Evolutionary conservation across 2,113 vertebrate species (phyloP).

Genomic region (Puma concolor): DNA sequence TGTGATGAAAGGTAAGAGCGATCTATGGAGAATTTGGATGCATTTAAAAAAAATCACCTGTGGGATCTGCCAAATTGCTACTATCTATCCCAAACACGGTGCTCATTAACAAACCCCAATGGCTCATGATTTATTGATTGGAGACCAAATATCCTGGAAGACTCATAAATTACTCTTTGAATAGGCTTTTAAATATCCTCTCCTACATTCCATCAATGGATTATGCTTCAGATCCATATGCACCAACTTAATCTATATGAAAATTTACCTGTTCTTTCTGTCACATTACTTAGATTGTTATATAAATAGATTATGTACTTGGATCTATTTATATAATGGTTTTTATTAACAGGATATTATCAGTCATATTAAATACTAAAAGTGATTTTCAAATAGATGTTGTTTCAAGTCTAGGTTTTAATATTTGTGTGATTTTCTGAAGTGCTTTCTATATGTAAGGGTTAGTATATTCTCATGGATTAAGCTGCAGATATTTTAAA

Average conservation of each 20-base stretch:
- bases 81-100: constrained; percentile 32
- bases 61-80: constrained; percentile 52
- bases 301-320: constrained; percentile 56
- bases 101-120: constrained; percentile 63
- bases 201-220: constrained; percentile 47
- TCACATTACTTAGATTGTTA: constrained; percentile 56
- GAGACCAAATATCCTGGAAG: constrained; percentile 42
- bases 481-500: background rate
- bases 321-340: constrained; percentile 52
- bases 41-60: constrained; percentile 47
- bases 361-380: constrained; percentile 65
- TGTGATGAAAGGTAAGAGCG: background rate
- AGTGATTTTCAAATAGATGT: constrained; percentile 41
- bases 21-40: constrained; percentile 17
- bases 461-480: background rate
- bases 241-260: constrained; percentile 42
- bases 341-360: constrained; percentile 60
- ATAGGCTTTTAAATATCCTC: background rate
- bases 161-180: constrained; percentile 40
- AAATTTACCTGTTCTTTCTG: constrained; percentile 56
- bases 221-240: constrained; percentile 65
- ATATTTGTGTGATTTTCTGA: constrained; percentile 35
- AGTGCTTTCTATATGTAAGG: background rate
- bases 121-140: constrained; percentile 68
- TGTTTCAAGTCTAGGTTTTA: constrained; percentile 53